phyloP scores from a whole-genome alignment of 37 sponge, comb jelly and placozoan genomes.

The Tethya wilhelma region DNA sequence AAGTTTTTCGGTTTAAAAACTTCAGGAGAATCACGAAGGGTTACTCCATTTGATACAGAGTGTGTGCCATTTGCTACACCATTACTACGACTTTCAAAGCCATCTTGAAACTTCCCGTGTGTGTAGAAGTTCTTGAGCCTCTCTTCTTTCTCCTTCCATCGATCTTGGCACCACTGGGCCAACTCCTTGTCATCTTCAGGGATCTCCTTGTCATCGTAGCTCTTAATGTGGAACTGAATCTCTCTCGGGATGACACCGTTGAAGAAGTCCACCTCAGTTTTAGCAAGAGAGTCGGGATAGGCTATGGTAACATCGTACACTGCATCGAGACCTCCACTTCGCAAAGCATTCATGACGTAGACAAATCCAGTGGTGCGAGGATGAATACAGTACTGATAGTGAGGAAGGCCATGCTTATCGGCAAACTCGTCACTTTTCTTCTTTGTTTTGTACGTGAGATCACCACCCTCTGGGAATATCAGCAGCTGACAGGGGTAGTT shows the following conservation, averaged over 20 bases:
- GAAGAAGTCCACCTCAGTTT: slow-evolving; percentile 60
- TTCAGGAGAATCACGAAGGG: neutral
- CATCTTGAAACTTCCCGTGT: slow-evolving; percentile 45
- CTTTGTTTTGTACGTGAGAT: slow-evolving; percentile 59
- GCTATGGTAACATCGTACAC: slow-evolving; percentile 86
- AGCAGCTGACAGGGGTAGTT: slow-evolving; percentile 69
- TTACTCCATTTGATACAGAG: neutral
- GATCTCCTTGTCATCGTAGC: slow-evolving; percentile 31
- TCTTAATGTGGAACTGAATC: slow-evolving; percentile 70
- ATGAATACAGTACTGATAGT: slow-evolving; percentile 81
- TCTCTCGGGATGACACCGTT: slow-evolving; percentile 68
- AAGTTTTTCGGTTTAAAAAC: neutral
- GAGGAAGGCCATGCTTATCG: slow-evolving; percentile 54
- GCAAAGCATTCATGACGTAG: slow-evolving; percentile 58
- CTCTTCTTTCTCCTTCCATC: slow-evolving; percentile 84
- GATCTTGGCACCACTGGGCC: slow-evolving; percentile 54
- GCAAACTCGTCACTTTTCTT: slow-evolving; percentile 72
- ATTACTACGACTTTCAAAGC: neutral
- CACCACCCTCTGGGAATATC: slow-evolving; percentile 85
- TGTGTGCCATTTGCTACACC: neutral
- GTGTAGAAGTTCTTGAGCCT: slow-evolving; percentile 66
- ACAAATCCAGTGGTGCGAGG: slow-evolving; percentile 79
- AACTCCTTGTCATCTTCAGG: slow-evolving; percentile 66
- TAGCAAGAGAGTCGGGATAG: slow-evolving; percentile 73
- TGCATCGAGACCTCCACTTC: slow-evolving; percentile 64